A percentile compares a stretch with the other conserved stretches of the same genome.
These are phyloP conservation scores for Morpho deidamia DNA, from an alignment of 2,888 invertebrate genomes.

Conservation along the genomic window DNA sequence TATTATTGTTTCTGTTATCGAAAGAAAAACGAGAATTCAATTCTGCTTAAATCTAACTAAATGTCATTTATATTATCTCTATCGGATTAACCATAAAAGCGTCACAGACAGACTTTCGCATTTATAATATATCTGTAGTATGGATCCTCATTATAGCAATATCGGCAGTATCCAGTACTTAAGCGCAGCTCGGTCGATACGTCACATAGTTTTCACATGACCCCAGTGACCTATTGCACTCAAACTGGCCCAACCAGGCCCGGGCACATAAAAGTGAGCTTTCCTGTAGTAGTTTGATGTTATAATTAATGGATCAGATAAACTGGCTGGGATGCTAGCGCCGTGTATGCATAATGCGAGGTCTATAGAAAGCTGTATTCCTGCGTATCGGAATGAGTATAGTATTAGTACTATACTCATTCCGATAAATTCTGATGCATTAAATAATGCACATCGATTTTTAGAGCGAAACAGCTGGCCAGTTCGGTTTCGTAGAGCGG, in stretches of 20 bases:
- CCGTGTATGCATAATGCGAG: constrained; percentile 1
- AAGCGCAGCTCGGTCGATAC: neutral
- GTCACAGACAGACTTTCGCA: neutral
- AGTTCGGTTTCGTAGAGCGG: no score
- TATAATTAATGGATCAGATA: constrained; percentile 22
- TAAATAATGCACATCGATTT: no score
- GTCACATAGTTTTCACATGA: constrained; percentile 13
- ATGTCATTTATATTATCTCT: no score
- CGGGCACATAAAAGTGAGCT: constrained; percentile 10
- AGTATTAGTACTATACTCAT: no score
- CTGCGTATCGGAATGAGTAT: neutral
- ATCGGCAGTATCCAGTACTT: no score
- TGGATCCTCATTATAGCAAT: no score
- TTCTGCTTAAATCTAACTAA: no score
- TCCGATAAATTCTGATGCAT: no score
- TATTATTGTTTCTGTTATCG: no score
- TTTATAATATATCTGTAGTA: neutral
- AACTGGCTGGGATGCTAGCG: constrained; percentile 2
- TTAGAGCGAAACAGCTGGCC: no score
- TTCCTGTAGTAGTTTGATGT: constrained; percentile 18
- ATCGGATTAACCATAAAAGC: no score
- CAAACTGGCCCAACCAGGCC: constrained; percentile 7
- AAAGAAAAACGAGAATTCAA: no score
- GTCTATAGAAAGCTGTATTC: neutral
- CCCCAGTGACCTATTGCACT: constrained; percentile 14